phyloP scores from a whole-genome alignment of 2,888 invertebrate species.

The Oeneis ivallda region DNA sequence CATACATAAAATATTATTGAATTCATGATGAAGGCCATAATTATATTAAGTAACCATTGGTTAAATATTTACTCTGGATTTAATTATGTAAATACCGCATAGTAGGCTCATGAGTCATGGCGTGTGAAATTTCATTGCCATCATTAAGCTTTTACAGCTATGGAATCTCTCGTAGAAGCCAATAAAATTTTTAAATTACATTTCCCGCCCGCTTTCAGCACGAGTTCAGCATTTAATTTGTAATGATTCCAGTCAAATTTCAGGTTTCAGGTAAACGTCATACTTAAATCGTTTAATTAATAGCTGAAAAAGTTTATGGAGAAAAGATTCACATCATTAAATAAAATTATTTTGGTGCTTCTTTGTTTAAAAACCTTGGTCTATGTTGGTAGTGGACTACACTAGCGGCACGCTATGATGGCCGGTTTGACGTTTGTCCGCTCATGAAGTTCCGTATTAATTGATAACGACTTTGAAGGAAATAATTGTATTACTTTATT shows the following conservation, averaged over 20 bases:
- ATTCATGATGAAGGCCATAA: too few species aligned
- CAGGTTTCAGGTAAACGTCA: slow-evolving; percentile 13
- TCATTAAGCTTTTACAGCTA: slow-evolving; percentile 36
- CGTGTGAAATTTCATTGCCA: slow-evolving; percentile 39
- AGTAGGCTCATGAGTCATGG: slow-evolving; percentile 47
- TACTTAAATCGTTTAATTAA: slow-evolving; percentile 2
- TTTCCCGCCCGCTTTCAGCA: slow-evolving; percentile 24
- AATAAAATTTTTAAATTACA: slow-evolving; percentile 30
- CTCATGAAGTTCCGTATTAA: too few species aligned
- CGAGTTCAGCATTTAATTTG: slow-evolving; percentile 29
- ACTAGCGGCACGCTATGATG: too few species aligned
- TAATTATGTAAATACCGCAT: slow-evolving; percentile 28
- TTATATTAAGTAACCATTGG: slow-evolving; percentile 2
- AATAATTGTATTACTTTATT: too few species aligned
- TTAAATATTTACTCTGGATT: neutral
- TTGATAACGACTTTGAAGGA: too few species aligned
- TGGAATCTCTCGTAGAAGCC: slow-evolving; percentile 26
- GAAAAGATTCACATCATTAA: neutral
- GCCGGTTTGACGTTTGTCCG: too few species aligned
- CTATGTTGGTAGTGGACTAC: too few species aligned
- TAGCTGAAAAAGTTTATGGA: neutral
- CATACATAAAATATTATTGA: too few species aligned
- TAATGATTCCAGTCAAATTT: slow-evolving; percentile 28
- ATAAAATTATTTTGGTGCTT: too few species aligned
- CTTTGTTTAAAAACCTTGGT: too few species aligned